Evolutionary conservation across 2,113 vertebrate genomes (phyloP).

Genomic region (Silurus asotus): DNA sequence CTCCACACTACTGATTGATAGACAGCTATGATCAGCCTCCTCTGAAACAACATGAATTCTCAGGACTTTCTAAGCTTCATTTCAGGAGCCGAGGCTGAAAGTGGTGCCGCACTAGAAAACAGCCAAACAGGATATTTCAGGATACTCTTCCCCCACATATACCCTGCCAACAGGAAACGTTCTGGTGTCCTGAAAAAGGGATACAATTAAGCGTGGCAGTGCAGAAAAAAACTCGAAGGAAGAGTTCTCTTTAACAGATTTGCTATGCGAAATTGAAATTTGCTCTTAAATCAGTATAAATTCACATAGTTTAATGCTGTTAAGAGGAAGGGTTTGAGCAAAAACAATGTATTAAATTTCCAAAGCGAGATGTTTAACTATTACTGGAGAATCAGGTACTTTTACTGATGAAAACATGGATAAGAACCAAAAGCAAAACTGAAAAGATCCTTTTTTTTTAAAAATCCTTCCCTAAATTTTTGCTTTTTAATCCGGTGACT

Average conservation of each 20-base stretch:
- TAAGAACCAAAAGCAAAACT: background rate
- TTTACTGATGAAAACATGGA: background rate
- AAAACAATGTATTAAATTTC: background rate
- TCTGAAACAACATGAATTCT: background rate
- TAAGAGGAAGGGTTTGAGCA: background rate
- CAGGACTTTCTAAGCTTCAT: background rate
- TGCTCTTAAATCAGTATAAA: background rate
- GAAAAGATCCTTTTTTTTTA: background rate
- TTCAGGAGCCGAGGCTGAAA: too few species aligned
- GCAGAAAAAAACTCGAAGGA: slow-evolving; percentile 12
- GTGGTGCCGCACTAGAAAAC: too few species aligned
- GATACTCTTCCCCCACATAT: background rate
- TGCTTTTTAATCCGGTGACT: background rate
- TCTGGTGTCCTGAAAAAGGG: background rate
- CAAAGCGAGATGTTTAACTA: background rate
- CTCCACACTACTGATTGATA: background rate
- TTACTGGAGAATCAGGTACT: background rate
- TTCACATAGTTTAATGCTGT: background rate
- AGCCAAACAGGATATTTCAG: slow-evolving; percentile 2
- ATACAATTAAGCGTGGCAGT: background rate
- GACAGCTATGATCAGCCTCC: background rate
- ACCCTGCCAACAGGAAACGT: slow-evolving; percentile 15
- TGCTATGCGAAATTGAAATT: background rate
- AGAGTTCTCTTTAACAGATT: background rate
- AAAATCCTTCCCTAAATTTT: too few species aligned